phyloP scores from a whole-genome alignment of 2,113 vertebrate genomes.

The Cervus canadensis region DNA sequence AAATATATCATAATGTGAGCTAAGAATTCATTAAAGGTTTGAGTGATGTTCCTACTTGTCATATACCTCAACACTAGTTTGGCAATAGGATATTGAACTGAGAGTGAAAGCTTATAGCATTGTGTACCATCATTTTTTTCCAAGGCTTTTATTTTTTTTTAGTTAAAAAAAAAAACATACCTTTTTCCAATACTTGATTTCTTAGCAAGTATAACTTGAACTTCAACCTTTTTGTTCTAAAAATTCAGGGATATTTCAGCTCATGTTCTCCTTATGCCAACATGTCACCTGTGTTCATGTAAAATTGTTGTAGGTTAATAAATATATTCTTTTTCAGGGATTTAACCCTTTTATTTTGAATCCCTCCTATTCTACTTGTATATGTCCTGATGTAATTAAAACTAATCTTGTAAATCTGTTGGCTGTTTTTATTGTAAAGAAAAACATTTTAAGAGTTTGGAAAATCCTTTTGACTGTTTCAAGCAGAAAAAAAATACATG shows the following conservation, averaged over 20 bases:
- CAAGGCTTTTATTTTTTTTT: conserved; percentile 74
- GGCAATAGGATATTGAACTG: conserved; percentile 92
- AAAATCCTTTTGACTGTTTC: conserved; percentile 79
- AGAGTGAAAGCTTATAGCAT: conserved; percentile 84
- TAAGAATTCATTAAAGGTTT: conserved; percentile 86
- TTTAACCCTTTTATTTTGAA: conserved; percentile 83
- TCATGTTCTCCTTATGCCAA: conserved; percentile 88
- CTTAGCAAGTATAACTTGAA: conserved; percentile 94
- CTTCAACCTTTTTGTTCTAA: conserved; percentile 87
- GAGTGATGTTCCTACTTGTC: conserved; percentile 93
- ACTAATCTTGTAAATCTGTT: conserved; percentile 82
- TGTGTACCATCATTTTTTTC: conserved; percentile 81
- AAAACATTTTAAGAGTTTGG: conserved; percentile 79
- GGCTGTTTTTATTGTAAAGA: conserved; percentile 79
- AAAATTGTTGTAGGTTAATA: conserved; percentile 80
- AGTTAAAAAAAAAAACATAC: conserved; percentile 75
- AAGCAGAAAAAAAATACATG: conserved; percentile 75
- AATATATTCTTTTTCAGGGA: conserved; percentile 82
- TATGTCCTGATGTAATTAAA: conserved; percentile 82
- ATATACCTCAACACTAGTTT: conserved; percentile 99
- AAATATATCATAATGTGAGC: conserved; percentile 92
- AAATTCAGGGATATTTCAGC: conserved; percentile 98
- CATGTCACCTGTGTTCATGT: conserved; percentile 84
- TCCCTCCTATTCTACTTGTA: conserved; percentile 84
- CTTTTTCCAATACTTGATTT: conserved; percentile 87